phyloP scores from a whole-genome alignment of 2,888 invertebrate genomes.

The Brachypalpus laphriformis region DNA sequence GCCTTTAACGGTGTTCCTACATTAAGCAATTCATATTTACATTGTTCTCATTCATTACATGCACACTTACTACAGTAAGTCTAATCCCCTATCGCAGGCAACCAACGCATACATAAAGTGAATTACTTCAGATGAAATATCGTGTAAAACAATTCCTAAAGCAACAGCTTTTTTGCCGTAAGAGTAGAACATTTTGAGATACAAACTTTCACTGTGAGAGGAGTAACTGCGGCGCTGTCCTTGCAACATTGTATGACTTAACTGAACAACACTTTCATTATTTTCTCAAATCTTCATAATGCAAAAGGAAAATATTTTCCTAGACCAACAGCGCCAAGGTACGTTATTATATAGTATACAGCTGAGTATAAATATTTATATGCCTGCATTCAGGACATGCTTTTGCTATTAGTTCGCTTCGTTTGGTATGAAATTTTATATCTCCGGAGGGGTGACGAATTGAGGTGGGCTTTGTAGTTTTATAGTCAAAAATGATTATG shows the following conservation, averaged over 20 bases:
- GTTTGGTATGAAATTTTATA: slow-evolving; percentile 30
- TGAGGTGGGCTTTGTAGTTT: neutral
- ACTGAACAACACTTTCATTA: slow-evolving; percentile 30
- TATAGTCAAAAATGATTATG: neutral
- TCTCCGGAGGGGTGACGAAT: neutral
- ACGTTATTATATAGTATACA: slow-evolving; percentile 20
- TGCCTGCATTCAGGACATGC: slow-evolving; percentile 32
- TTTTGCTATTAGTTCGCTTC: slow-evolving; percentile 48
- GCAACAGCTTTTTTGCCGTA: slow-evolving; percentile 31
- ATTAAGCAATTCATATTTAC: slow-evolving; percentile 15
- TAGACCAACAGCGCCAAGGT: neutral
- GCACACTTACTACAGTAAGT: neutral
- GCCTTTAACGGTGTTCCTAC: neutral
- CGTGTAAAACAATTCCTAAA: slow-evolving; percentile 44
- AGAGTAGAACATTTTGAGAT: neutral
- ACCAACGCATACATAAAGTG: neutral
- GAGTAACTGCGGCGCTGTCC: slow-evolving; percentile 2
- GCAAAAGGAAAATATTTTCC: slow-evolving; percentile 17
- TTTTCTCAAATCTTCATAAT: slow-evolving; percentile 27
- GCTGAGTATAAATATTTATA: slow-evolving; percentile 42
- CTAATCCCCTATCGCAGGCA: neutral
- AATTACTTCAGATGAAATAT: slow-evolving; percentile 17
- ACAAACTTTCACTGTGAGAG: neutral
- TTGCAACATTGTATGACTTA: neutral
- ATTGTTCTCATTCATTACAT: slow-evolving; percentile 16